Evolutionary conservation across 2,113 vertebrate species (phyloP).

Genomic region (Nyctibius bracteatus): DNA sequence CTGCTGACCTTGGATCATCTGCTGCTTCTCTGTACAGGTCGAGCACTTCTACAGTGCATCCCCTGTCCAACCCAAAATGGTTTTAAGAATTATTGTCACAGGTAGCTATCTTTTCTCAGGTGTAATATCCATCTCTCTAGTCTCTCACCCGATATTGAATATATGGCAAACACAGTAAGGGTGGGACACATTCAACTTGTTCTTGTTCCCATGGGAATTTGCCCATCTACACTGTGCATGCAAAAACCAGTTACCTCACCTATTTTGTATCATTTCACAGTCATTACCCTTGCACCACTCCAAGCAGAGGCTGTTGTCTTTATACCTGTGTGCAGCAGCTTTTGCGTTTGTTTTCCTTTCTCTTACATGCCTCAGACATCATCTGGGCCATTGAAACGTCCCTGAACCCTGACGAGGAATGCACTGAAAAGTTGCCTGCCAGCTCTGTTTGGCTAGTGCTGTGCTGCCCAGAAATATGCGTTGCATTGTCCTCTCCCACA

Average conservation of each 20-base stretch:
- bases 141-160: not conserved
- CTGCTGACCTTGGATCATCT: not conserved
- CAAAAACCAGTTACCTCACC: not conserved
- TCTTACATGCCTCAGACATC: not conserved
- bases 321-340: not conserved
- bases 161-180: not conserved
- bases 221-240: not conserved
- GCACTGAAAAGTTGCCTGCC: not conserved
- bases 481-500: not conserved
- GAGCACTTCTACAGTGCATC: not conserved
- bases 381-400: not conserved
- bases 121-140: not conserved
- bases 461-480: not conserved
- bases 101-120: not conserved
- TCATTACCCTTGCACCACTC: not conserved
- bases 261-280: not conserved
- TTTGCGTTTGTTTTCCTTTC: not conserved
- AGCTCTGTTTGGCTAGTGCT: not conserved
- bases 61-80: not conserved
- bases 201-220: not conserved
- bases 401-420: not conserved
- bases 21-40: not conserved
- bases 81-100: not conserved
- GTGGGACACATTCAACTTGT: accelerated
- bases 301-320: not conserved